Evolutionary conservation across 2,113 vertebrate genomes (phyloP).

Genomic region (Gambusia affinis): DNA sequence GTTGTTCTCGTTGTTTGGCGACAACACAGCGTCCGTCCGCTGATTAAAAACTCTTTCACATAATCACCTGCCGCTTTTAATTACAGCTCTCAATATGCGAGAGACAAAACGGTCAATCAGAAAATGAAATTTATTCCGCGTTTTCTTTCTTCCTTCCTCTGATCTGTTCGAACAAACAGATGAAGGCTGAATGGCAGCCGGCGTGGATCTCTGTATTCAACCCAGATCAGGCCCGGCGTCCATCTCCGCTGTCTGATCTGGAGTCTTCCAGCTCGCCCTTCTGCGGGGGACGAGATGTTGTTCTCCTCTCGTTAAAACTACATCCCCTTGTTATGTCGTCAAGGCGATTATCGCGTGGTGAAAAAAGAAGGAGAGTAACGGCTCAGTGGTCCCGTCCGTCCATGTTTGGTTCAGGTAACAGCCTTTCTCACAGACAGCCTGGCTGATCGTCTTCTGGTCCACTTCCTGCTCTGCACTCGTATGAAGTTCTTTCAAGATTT

Average conservation of each 20-base stretch:
- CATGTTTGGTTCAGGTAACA: conserved; percentile 14
- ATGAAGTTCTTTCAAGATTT: no score
- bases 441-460: conserved; percentile 1
- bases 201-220: neutral
- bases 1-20: neutral
- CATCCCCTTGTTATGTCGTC: neutral
- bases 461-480: neutral
- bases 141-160: neutral
- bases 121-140: neutral
- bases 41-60: neutral
- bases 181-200: neutral
- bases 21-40: neutral
- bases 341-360: neutral
- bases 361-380: neutral
- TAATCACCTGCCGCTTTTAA: neutral
- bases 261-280: neutral
- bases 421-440: neutral
- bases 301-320: conserved; percentile 1
- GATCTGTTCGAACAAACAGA: neutral
- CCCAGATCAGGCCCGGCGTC: neutral
- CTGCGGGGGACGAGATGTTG: neutral
- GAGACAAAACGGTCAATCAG: neutral
- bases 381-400: neutral
- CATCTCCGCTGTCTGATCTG: neutral
- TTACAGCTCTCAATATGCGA: neutral